These are phyloP conservation scores for Cremastobaeus sp. DNA, from an alignment of 2,888 invertebrate species.

Conservation along the genomic window DNA sequence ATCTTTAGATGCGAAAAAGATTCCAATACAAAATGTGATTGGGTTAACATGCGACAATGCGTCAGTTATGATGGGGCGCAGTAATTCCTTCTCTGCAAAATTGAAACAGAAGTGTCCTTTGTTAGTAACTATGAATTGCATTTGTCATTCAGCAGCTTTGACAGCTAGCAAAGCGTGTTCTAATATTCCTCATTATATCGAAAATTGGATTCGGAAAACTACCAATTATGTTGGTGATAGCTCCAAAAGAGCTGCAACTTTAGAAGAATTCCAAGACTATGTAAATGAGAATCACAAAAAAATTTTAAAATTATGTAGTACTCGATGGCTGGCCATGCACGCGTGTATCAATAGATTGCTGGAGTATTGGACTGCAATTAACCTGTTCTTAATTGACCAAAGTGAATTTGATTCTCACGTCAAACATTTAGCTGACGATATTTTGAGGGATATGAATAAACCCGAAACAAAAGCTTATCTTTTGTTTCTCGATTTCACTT, in stretches of 20 bases:
- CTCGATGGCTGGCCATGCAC: background rate
- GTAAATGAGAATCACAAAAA: background rate
- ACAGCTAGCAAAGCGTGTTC: conserved; percentile 26
- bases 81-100: conserved; percentile 40
- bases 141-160: conserved; percentile 41
- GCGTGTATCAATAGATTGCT: background rate
- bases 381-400: conserved; percentile 7
- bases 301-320: conserved; percentile 2
- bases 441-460: background rate
- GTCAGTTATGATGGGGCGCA: conserved; percentile 13
- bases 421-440: too few relatives aligned
- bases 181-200: too few relatives aligned
- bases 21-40: conserved; percentile 17
- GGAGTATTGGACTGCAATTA: background rate
- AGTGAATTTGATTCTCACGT: too few relatives aligned
- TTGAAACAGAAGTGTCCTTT: background rate
- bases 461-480: conserved; percentile 5
- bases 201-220: background rate
- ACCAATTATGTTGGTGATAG: background rate
- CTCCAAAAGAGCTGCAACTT: conserved; percentile 20
- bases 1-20: background rate
- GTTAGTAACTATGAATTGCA: background rate
- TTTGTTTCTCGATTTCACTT: background rate
- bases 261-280: conserved; percentile 21
- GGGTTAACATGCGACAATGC: conserved; percentile 20